Conservation (phyloP, 2,888 invertebrate species). For the Pristionchus maxplancki region DNA sequence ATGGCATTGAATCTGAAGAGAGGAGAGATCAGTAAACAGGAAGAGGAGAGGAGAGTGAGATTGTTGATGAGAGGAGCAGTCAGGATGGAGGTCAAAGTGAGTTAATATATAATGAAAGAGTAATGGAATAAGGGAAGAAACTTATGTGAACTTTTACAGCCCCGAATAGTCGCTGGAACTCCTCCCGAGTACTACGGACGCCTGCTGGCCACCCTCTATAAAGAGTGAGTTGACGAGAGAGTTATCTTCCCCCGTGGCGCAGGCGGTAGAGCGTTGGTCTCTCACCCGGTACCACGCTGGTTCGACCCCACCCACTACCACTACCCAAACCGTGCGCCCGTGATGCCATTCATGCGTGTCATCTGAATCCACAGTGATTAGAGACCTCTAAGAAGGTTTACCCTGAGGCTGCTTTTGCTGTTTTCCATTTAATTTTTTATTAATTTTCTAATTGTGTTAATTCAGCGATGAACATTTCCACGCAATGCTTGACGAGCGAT, state of each 20-base stretch:
- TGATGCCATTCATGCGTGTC: slow-evolving; percentile 60
- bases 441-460: neutral
- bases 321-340: neutral
- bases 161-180: slow-evolving; percentile 52
- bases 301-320: slow-evolving; percentile 29
- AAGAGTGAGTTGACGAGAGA: slow-evolving; percentile 51
- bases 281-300: neutral
- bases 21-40: slow-evolving; percentile 5
- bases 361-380: slow-evolving; percentile 57
- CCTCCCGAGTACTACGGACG: slow-evolving; percentile 58
- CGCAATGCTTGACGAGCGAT: slow-evolving; percentile 4
- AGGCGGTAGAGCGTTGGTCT: slow-evolving; percentile 2
- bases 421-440: neutral
- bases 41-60: neutral
- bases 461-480: slow-evolving; percentile 36
- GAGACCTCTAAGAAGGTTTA: slow-evolving; percentile 51
- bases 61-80: slow-evolving; percentile 9
- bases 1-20: slow-evolving; percentile 15
- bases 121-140: neutral
- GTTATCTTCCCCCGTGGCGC: slow-evolving; percentile 1
- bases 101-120: neutral
- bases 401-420: slow-evolving; percentile 46
- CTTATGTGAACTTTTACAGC: neutral
- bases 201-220: slow-evolving; percentile 55
- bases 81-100: slow-evolving; percentile 1